phyloP scores from a whole-genome alignment of 1,140 invertebrate genomes.

The Nephotettix cincticeps region DNA sequence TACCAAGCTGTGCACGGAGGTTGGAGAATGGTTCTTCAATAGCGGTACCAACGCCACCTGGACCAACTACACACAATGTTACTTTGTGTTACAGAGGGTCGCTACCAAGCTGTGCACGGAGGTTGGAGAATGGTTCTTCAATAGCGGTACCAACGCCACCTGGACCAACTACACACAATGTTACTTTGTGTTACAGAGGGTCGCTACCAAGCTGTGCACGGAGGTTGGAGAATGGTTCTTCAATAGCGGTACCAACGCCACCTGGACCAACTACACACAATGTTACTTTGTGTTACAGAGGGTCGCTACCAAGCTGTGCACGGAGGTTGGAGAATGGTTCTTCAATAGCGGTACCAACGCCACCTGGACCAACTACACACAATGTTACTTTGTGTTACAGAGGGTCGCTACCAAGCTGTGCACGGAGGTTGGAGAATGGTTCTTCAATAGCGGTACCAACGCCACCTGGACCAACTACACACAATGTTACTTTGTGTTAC shows the following conservation, averaged over 20 bases:
- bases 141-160: constrained; percentile 22
- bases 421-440: no score
- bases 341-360: no score
- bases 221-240: constrained; percentile 57
- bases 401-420: no score
- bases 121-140: no score
- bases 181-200: constrained; percentile 45
- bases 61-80: constrained; percentile 61
- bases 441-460: no score
- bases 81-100: no score
- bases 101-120: no score
- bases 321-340: no score
- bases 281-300: no score
- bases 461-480: no score
- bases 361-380: not conserved
- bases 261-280: constrained; percentile 60
- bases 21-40: constrained; percentile 58
- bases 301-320: no score
- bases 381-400: not conserved
- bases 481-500: no score
- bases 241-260: constrained; percentile 46
- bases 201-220: constrained; percentile 57
- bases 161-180: not conserved
- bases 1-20: constrained; percentile 54
- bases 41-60: constrained; percentile 50